Base-by-base conservation (phyloP, 2,888 invertebrate genomes). In the Papilio elwesi region DNA sequence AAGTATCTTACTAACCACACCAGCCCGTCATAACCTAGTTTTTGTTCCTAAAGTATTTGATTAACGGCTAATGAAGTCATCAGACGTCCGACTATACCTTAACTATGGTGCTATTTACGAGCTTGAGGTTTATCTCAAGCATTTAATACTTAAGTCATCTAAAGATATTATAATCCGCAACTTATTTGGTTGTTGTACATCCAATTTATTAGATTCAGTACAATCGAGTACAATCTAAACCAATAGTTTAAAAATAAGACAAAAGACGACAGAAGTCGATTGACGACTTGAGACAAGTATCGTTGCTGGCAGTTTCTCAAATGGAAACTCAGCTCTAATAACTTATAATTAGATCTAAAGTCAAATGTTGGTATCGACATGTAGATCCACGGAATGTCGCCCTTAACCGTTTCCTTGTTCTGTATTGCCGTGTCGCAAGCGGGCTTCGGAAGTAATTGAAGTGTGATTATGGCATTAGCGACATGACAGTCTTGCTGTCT, bases 241-340 rank as follows among this genome's bases (percentile, higher is more conserved):
- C 16, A 26, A 57, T 57, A 71, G 71, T 71, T 71, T 47, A 11
- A 47, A 59, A 52, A 67, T 43, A 51, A 64, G 16, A 71, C 51
- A 65, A 57, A 62, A 62, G 67, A 71, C 51, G 49, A 57, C 59
- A 62, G 59, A 71, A 59, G 43, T 71, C 51, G 51, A 62, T 26
- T 71, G 57, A 70, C 64, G 47, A 43, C 48, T 47, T 59, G 67
- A n/a, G 66, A 71, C 10, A 51, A 59, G 49, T 52, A 51, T 43
- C 26, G 6, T 63, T 69, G 38, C 36, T 43, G 65, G 26, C 48
- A 57, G 6, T 15, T 16, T 57, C 3, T 47, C 4, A 47, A 7
- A 15, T 13, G 36, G 13, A 64, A 52, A n/a, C 0, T 64, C 2
- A 26, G 48, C 63, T 53, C 53, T 70, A 64, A 6, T 7, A n/a